Conservation (phyloP, 2,113 vertebrate genomes). For the Nibea coibor region DNA sequence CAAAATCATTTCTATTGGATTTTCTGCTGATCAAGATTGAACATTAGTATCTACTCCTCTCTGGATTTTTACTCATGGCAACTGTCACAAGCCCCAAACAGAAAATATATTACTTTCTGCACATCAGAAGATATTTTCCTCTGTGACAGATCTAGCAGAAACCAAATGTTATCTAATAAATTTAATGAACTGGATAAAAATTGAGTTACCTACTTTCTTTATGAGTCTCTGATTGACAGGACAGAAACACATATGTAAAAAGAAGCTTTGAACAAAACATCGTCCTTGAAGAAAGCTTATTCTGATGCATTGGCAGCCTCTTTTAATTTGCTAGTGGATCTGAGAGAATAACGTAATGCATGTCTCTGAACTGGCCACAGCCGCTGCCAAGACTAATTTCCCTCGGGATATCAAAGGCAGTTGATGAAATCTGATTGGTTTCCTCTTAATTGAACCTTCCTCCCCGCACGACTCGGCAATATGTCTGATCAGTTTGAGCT, state of each 20-base stretch:
- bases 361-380: slow-evolving; percentile 50
- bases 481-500: slow-evolving; percentile 46
- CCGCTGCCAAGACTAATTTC: slow-evolving; percentile 60
- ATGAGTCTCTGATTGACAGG: neutral
- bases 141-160: neutral
- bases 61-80: neutral
- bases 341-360: slow-evolving; percentile 61
- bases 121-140: neutral
- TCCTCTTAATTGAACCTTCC: slow-evolving; percentile 61
- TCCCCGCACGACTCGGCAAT: neutral
- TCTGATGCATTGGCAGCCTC: slow-evolving; percentile 3
- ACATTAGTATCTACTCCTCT: neutral
- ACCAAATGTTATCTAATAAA: neutral
- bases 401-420: slow-evolving; percentile 39
- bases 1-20: neutral
- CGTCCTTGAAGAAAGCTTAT: slow-evolving; percentile 6
- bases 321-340: slow-evolving; percentile 51
- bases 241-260: slow-evolving; percentile 4
- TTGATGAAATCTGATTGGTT: slow-evolving; percentile 65
- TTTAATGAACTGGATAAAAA: neutral
- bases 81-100: neutral
- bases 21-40: neutral
- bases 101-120: neutral
- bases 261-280: neutral
- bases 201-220: neutral